Conservation (phyloP, 2,113 vertebrate genomes). For the Zingel zingel region DNA sequence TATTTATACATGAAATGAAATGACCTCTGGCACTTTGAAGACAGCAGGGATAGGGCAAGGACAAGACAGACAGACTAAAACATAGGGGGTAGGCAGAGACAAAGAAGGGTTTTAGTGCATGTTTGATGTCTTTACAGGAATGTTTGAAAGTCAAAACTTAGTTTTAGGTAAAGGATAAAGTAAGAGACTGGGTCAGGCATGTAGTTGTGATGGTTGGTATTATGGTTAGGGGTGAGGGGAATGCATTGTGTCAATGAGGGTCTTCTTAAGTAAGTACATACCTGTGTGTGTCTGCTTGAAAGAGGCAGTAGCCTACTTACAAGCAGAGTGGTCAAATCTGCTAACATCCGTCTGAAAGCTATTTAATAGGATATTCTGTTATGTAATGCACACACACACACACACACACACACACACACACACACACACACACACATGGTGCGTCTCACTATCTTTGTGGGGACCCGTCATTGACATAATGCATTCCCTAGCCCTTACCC, state of each 20-base stretch:
- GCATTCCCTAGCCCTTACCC: no score
- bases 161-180: not conserved
- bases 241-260: not conserved
- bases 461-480: no score
- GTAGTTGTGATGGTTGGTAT: not conserved
- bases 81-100: slow-evolving; percentile 7
- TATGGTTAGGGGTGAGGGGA: not conserved
- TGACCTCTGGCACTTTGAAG: slow-evolving; percentile 67
- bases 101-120: slow-evolving; percentile 15
- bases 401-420: not conserved
- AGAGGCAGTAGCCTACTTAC: slow-evolving; percentile 5
- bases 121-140: not conserved
- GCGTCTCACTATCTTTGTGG: no score
- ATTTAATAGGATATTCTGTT: slow-evolving; percentile 40
- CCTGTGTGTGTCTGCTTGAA: not conserved
- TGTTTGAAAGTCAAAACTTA: not conserved
- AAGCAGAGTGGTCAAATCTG: slow-evolving; percentile 32
- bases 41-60: slow-evolving; percentile 44
- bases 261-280: not conserved
- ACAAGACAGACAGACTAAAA: slow-evolving; percentile 32
- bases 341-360: slow-evolving; percentile 51
- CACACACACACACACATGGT: slow-evolving; percentile 7
- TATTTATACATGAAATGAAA: slow-evolving; percentile 79
- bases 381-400: slow-evolving; percentile 17
- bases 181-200: not conserved